Conservation (phyloP, 2,888 invertebrate species). For the Ophioninae sp. region DNA sequence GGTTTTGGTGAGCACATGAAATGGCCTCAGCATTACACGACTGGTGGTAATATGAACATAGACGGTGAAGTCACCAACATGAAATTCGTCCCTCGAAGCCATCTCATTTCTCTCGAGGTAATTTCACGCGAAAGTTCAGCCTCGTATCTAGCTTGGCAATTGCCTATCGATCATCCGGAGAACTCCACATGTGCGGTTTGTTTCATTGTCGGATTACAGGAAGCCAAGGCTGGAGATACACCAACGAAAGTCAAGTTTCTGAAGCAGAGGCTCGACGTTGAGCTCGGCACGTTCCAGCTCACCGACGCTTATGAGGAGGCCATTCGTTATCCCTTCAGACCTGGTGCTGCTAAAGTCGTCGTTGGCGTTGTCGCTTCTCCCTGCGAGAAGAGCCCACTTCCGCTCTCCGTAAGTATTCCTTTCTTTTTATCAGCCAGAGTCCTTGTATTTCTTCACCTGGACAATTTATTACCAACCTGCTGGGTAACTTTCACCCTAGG, state of each 20-base stretch:
- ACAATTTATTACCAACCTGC: not conserved
- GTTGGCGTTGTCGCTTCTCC: slow-evolving; percentile 85
- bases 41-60: slow-evolving; percentile 82
- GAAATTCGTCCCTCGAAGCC: slow-evolving; percentile 74
- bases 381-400: slow-evolving; percentile 83
- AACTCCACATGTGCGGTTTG: not conserved
- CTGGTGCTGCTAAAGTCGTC: slow-evolving; percentile 88
- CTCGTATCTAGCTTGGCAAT: not conserved
- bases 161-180: not conserved
- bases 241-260: slow-evolving; percentile 72
- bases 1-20: slow-evolving; percentile 83
- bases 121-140: not conserved
- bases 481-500: not conserved
- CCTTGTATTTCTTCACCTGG: not conserved
- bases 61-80: slow-evolving; percentile 82
- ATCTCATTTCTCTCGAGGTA: slow-evolving; percentile 72
- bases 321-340: slow-evolving; percentile 87
- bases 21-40: slow-evolving; percentile 84
- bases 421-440: not conserved
- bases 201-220: slow-evolving; percentile 64
- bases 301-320: slow-evolving; percentile 85
- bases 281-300: slow-evolving; percentile 81
- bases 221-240: slow-evolving; percentile 70
- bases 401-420: slow-evolving; percentile 81
- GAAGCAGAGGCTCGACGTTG: slow-evolving; percentile 80